phyloP scores from a whole-genome alignment of 2,888 invertebrate species.

The Bombyx huttoni region DNA sequence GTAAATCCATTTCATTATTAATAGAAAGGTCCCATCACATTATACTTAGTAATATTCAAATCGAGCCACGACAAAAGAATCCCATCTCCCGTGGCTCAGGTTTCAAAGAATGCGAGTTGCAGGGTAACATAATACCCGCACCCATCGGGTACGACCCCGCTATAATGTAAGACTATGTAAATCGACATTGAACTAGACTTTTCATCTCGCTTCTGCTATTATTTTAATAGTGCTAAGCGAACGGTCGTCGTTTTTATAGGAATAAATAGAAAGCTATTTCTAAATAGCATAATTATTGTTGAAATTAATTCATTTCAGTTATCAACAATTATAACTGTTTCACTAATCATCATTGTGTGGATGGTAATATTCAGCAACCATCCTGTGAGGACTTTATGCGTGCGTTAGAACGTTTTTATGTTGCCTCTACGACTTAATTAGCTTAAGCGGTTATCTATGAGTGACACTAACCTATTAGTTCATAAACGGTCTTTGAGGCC shows the following conservation, averaged over 20 bases:
- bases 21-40: conserved; percentile 44
- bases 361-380: too few species aligned
- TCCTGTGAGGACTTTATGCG: too few species aligned
- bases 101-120: conserved; percentile 57
- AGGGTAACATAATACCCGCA: conserved; percentile 58
- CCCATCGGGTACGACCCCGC: conserved; percentile 33
- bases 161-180: conserved; percentile 17
- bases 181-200: conserved; percentile 22
- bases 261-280: neutral
- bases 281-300: too few species aligned
- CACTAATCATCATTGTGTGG: too few species aligned
- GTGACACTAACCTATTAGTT: too few species aligned
- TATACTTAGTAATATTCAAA: conserved; percentile 58
- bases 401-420: too few species aligned
- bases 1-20: conserved; percentile 27
- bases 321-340: too few species aligned
- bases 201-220: conserved; percentile 8
- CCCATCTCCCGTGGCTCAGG: conserved; percentile 45
- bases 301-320: too few species aligned
- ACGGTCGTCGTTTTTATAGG: neutral
- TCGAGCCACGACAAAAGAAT: conserved; percentile 59
- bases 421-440: too few species aligned
- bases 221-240: conserved; percentile 1
- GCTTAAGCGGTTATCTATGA: too few species aligned
- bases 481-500: too few species aligned